These are phyloP conservation scores for Cyanistes caeruleus DNA, from an alignment of 2,113 vertebrate species.

Conservation along the genomic window DNA sequence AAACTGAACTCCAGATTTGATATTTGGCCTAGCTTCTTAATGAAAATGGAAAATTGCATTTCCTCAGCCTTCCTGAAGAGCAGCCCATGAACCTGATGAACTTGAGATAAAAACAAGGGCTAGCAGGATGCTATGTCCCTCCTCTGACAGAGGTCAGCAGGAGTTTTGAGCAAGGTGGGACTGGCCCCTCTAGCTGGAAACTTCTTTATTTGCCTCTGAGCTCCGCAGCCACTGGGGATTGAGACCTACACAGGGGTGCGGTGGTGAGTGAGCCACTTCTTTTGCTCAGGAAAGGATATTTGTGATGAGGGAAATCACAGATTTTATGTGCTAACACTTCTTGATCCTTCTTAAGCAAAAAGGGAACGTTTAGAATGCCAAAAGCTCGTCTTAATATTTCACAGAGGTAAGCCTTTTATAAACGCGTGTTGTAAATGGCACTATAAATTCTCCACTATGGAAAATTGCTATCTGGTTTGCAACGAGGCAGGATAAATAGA, in stretches of 20 bases:
- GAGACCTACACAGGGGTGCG: neutral
- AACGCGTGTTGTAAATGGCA: constrained; percentile 5
- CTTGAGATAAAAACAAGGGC: neutral
- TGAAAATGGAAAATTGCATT: constrained; percentile 29
- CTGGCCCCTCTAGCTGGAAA: neutral
- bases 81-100: neutral
- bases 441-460: constrained; percentile 36
- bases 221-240: neutral
- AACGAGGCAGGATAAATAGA: constrained; percentile 53
- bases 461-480: constrained; percentile 53
- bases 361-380: constrained; percentile 29
- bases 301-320: neutral
- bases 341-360: neutral
- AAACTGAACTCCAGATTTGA: neutral
- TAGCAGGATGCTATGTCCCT: neutral
- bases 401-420: neutral
- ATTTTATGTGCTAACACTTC: constrained; percentile 11
- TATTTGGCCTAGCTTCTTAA: neutral
- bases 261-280: neutral
- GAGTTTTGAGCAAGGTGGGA: neutral
- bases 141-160: neutral
- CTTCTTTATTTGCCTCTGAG: neutral
- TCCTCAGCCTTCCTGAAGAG: constrained; percentile 4
- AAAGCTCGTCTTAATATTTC: constrained; percentile 48
- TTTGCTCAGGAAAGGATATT: neutral